Base-by-base conservation (phyloP, 2,113 vertebrate species). In the Pagrus major region DNA sequence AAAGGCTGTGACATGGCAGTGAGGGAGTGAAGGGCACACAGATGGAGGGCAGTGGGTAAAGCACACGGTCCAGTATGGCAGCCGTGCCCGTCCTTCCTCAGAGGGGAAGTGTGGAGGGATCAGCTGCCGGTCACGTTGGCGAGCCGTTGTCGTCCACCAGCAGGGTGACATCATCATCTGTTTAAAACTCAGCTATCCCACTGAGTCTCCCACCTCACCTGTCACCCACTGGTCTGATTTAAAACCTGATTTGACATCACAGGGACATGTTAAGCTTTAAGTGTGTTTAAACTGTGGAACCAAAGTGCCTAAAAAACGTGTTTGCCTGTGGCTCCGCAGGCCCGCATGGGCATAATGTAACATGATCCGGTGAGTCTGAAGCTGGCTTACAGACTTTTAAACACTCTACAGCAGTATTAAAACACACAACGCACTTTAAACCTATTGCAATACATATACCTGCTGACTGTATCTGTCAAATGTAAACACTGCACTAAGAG, bases 401-500 rank as follows among this genome's bases (percentile, higher is more conserved):
- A 90, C 87, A 89, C n/a, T 78, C 64, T 59, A 35, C 44, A 18
- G 75, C 61, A 0, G 47, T 31, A 52, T 47, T 74, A 79, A 90
- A 86, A 85, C 74, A 84, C 1, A 64, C 74, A 1, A 55, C 51
- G 33, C 80, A 78, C 84, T 88, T 84, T 56, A 83, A 85, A 78
- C 55, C 52, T 49, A 31, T 37, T 29, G 76, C 44, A n/a, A 21
- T 52, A 31, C 81, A 47, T 73, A 44, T 86, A 80, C 76, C 73
- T 80, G 83, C 72, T 65, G 88, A 84, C 76, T 58, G 68, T 46
- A 68, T 77, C 61, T 18, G 59, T 61, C 56, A 5, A 61, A 84
- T 15, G 73, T 90, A 89, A 91, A 91, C 88, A 89, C 7, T 0
- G 6, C 72, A 21, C 68, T 33, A 4, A 84, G 81, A 86, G 80